Percentiles rank a stretch among this genome's conserved stretches.
phyloP scores from a whole-genome alignment of 2,113 vertebrate genomes.

The Catharus bicknelli region DNA sequence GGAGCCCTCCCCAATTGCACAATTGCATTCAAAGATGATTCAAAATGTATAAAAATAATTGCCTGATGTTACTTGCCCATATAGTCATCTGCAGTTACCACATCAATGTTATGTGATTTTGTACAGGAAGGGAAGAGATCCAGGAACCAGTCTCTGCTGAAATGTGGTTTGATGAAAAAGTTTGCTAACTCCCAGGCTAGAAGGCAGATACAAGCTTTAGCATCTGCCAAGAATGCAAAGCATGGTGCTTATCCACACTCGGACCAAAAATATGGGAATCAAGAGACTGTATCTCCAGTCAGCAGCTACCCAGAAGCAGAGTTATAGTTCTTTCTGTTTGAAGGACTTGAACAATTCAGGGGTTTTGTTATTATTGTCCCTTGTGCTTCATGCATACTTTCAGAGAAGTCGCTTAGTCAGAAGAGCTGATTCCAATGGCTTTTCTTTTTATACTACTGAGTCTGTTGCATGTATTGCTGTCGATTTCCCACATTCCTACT shows the following conservation, averaged over 20 bases:
- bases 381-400: background rate
- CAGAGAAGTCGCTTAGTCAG: constrained; percentile 54
- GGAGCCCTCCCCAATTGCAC: background rate
- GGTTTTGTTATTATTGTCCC: constrained; percentile 4
- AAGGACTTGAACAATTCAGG: background rate
- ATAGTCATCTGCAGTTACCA: constrained; percentile 62
- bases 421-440: constrained; percentile 13
- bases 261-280: constrained; percentile 19
- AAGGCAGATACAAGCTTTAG: constrained; percentile 63
- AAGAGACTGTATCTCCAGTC: constrained; percentile 23
- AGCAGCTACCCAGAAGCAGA: constrained; percentile 38
- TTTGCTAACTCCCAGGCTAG: constrained; percentile 67
- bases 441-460: background rate
- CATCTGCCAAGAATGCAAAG: constrained; percentile 67
- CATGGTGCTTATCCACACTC: constrained; percentile 36
- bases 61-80: constrained; percentile 57
- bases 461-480: background rate
- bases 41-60: constrained; percentile 59
- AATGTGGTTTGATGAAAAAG: constrained; percentile 66
- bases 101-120: constrained; percentile 63
- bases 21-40: constrained; percentile 47
- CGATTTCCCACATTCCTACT: constrained; percentile 32
- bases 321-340: background rate
- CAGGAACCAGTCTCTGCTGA: constrained; percentile 55
- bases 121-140: constrained; percentile 65